Conservation (phyloP, 2,113 vertebrate species). For the Cathartes aura region DNA sequence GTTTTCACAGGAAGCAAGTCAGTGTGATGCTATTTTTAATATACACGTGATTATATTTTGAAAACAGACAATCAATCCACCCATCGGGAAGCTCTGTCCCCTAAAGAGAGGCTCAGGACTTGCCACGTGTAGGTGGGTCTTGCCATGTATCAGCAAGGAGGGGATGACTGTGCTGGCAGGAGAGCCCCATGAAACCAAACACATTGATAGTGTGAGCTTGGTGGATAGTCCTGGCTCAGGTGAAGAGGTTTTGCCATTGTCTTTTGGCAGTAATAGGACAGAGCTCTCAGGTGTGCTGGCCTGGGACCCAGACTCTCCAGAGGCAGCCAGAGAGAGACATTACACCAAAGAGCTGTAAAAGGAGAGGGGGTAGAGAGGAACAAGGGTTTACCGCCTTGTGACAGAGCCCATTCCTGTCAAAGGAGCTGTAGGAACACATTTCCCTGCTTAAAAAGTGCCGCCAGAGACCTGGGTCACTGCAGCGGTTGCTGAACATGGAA, state of each 20-base stretch:
- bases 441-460: neutral
- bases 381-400: neutral
- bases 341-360: neutral
- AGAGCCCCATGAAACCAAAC: neutral
- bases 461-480: neutral
- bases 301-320: neutral
- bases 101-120: neutral
- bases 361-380: neutral
- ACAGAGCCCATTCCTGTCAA: neutral
- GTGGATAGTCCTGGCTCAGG: neutral
- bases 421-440: rapidly evolving
- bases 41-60: neutral
- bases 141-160: neutral
- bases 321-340: neutral
- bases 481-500: neutral
- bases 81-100: neutral
- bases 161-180: neutral
- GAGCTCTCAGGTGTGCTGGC: rapidly evolving
- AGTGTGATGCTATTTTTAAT: neutral
- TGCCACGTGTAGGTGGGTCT: rapidly evolving
- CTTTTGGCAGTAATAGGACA: neutral
- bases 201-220: no score
- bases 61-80: slow-evolving; percentile 8
- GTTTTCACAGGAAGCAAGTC: slow-evolving; percentile 13
- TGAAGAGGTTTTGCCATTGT: neutral